Base-by-base conservation (phyloP, 1,140 invertebrate genomes). In the Drosophila erecta region DNA sequence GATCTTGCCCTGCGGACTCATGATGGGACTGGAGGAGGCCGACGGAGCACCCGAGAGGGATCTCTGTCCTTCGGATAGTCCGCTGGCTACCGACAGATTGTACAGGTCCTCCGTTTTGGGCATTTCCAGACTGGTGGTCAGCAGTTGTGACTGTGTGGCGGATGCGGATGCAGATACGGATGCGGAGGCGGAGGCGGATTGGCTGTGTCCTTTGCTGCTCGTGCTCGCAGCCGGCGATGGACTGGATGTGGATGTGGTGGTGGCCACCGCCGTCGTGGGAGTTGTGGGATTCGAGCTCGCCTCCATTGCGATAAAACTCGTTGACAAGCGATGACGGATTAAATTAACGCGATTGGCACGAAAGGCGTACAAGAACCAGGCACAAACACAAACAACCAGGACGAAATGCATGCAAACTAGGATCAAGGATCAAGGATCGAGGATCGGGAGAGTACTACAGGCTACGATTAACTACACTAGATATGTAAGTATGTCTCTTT, bases 1-100 rank as follows among this genome's bases (percentile, higher is more conserved):
- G 14, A 93, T 92, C 59, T 93, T 93, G 61, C 91, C 91, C 44
- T 91, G 89, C 35, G 91, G 91, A 79, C 90, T 92, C n/a, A 92
- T 49, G 20, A 92, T 90, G 20, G 91, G 91, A 67, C 77, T 92
- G 50, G 92, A 92, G 47, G 87, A 91, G 7, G 92, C 80, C 51
- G 91, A 92, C 15, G 90, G 87, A 11, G 90, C 90, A 11, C 81
- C 90, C 2, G 90, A 91, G 0, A 90, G 67, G 2, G 90, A 92
- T 35, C 90, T 70, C 47, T 92, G 90, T 22, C 90, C 90, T 41
- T 92, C 90, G 11, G 90, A 92, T 0, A 90, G 38, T 0, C 72
- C 81, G 27, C 90, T 92, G 61, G 90, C 84, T 12, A 91, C 17
- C 4, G 90, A 92, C 5, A 91, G 53, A 79, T 91, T 92, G 56